Percentiles rank a stretch among this genome's conserved stretches.
phyloP scores from a whole-genome alignment of 2,888 invertebrate genomes.

The Lucinisca nassula region DNA sequence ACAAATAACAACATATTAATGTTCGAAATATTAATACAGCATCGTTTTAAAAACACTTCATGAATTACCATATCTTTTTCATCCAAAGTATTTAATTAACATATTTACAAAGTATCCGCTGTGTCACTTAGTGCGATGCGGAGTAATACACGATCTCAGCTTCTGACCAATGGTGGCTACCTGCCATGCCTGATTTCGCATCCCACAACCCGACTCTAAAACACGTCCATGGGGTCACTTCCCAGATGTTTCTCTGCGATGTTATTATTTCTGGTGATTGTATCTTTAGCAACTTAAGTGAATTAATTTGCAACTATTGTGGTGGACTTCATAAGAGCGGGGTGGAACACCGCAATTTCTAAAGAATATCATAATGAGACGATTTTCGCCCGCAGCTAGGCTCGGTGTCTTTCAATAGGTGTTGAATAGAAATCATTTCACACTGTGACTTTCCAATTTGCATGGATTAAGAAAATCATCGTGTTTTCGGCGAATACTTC shows the following conservation, averaged over 20 bases:
- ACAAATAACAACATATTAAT: background rate
- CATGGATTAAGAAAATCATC: constrained; percentile 14
- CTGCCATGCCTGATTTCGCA: background rate
- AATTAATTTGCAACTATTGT: constrained; percentile 64
- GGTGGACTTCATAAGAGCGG: constrained; percentile 16
- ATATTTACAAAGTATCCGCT: background rate
- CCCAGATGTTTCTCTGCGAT: constrained; percentile 61
- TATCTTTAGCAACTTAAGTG: constrained; percentile 57
- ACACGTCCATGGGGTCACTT: constrained; percentile 9
- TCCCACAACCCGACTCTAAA: background rate
- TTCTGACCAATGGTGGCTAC: background rate
- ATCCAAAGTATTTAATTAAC: background rate
- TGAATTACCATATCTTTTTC: background rate
- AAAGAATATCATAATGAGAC: background rate
- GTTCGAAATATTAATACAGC: background rate
- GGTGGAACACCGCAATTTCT: constrained; percentile 9
- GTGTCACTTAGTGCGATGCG: constrained; percentile 1
- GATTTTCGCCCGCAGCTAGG: constrained; percentile 22
- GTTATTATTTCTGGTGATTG: constrained; percentile 51
- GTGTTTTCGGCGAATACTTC: background rate
- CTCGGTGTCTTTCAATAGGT: constrained; percentile 21
- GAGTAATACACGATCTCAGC: background rate
- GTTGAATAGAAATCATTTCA: constrained; percentile 41
- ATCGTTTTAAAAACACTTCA: background rate
- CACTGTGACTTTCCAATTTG: constrained; percentile 39